phyloP scores from a whole-genome alignment of 1,140 invertebrate genomes.

The Drosophila ananassae region DNA sequence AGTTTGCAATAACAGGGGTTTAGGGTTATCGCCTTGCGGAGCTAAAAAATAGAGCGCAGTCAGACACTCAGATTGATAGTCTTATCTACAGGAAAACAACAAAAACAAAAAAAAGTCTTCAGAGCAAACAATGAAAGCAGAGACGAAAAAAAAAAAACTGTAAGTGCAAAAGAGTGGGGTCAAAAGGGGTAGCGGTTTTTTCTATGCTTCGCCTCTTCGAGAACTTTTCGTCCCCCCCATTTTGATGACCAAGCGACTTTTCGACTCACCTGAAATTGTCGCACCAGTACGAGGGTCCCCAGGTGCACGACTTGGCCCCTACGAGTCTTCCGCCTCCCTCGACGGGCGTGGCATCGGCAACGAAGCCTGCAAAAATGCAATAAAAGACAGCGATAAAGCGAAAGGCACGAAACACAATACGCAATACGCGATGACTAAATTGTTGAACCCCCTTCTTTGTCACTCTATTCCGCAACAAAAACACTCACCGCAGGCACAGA shows the following conservation, averaged over 20 bases:
- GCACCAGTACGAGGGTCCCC: slow-evolving; percentile 94
- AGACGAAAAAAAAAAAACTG: slow-evolving; percentile 3
- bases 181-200: slow-evolving; percentile 22
- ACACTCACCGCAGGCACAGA: slow-evolving; percentile 67
- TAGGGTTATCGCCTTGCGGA: slow-evolving; percentile 34
- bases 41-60: not conserved
- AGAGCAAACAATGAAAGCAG: slow-evolving; percentile 37
- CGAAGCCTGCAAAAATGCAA: slow-evolving; percentile 52
- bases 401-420: slow-evolving; percentile 18
- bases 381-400: slow-evolving; percentile 20
- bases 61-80: slow-evolving; percentile 27
- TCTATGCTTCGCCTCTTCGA: slow-evolving; percentile 5
- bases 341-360: slow-evolving; percentile 73
- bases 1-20: slow-evolving; percentile 45
- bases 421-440: slow-evolving; percentile 40
- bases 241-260: slow-evolving; percentile 49
- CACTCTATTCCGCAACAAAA: slow-evolving; percentile 2
- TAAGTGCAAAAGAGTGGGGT: slow-evolving; percentile 22
- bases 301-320: slow-evolving; percentile 89
- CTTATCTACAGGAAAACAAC: slow-evolving; percentile 31
- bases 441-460: not conserved
- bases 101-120: slow-evolving; percentile 7
- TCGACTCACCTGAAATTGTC: slow-evolving; percentile 88
- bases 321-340: slow-evolving; percentile 72
- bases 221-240: slow-evolving; percentile 23